phyloP scores from a whole-genome alignment of 2,113 vertebrate species.

The Macrotus californicus region DNA sequence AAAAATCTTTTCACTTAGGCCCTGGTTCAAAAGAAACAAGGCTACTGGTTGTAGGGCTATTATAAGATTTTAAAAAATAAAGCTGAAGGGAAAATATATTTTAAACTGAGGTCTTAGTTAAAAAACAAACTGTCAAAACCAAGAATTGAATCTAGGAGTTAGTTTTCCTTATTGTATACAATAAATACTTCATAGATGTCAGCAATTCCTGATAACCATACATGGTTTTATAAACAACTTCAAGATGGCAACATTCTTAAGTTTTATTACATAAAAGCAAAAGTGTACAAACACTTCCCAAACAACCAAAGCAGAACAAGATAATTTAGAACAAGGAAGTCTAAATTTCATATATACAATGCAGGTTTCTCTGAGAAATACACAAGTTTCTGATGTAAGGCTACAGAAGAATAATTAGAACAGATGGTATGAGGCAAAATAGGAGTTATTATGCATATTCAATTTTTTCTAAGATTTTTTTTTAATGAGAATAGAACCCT shows the following conservation, averaged over 20 bases:
- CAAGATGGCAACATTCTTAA: conserved; percentile 40
- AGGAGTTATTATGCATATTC: neutral
- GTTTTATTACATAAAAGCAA: conserved; percentile 40
- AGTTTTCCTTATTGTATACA: neutral
- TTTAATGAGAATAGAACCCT: neutral
- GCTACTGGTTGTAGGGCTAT: neutral
- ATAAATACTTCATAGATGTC: conserved; percentile 9
- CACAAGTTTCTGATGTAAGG: neutral
- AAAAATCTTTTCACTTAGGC: neutral
- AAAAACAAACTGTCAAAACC: conserved; percentile 25
- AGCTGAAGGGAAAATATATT: neutral
- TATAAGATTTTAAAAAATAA: neutral
- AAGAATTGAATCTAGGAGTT: conserved; percentile 23
- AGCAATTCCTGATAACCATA: conserved; percentile 43
- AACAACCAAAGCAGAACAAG: conserved; percentile 63
- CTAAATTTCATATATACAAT: conserved; percentile 26
- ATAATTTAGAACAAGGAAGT: conserved; percentile 67
- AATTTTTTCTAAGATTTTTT: neutral
- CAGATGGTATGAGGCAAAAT: neutral
- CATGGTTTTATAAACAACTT: conserved; percentile 21
- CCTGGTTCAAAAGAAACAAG: conserved; percentile 12
- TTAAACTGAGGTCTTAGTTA: neutral
- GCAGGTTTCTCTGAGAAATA: conserved; percentile 39
- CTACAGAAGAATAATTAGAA: conserved; percentile 1
- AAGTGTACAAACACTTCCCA: conserved; percentile 23